Conservation (phyloP, 2,113 vertebrate species). For the Petrocephalus zakoni region DNA sequence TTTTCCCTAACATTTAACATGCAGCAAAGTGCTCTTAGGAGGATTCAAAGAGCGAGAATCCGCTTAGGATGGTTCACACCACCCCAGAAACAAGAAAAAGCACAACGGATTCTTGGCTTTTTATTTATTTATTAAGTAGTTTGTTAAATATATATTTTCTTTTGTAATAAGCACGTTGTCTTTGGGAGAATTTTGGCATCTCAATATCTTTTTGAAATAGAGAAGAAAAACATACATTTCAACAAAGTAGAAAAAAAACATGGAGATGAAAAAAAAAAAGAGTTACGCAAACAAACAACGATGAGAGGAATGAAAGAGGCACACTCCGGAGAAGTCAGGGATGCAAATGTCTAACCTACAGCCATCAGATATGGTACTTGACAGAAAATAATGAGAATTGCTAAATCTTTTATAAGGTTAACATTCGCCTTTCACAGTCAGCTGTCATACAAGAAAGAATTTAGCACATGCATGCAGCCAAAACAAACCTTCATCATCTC, state of each 20-base stretch:
- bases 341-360: constrained; percentile 71
- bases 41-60: constrained; percentile 22
- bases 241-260: constrained; percentile 22
- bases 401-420: constrained; percentile 96
- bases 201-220: constrained; percentile 29
- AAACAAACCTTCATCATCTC: constrained; percentile 75
- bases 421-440: constrained; percentile 71
- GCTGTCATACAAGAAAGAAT: constrained; percentile 93
- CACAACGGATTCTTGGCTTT: constrained; percentile 20
- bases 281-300: constrained; percentile 35
- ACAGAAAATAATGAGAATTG: constrained; percentile 89
- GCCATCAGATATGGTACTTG: constrained; percentile 72
- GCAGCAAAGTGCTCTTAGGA: constrained; percentile 20
- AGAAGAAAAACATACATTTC: constrained; percentile 26
- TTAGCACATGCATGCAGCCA: constrained; percentile 62
- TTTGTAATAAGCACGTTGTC: constrained; percentile 27
- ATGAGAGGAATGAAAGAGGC: constrained; percentile 25
- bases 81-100: constrained; percentile 12
- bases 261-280: constrained; percentile 30
- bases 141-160: constrained; percentile 23
- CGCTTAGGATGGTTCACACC: constrained; percentile 1
- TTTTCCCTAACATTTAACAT: constrained; percentile 25
- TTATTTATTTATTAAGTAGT: constrained; percentile 28
- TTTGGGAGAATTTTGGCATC: constrained; percentile 31
- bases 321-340: constrained; percentile 38